phyloP scores from a whole-genome alignment of 2,113 vertebrate species.

The Periophthalmodon schlosseri region DNA sequence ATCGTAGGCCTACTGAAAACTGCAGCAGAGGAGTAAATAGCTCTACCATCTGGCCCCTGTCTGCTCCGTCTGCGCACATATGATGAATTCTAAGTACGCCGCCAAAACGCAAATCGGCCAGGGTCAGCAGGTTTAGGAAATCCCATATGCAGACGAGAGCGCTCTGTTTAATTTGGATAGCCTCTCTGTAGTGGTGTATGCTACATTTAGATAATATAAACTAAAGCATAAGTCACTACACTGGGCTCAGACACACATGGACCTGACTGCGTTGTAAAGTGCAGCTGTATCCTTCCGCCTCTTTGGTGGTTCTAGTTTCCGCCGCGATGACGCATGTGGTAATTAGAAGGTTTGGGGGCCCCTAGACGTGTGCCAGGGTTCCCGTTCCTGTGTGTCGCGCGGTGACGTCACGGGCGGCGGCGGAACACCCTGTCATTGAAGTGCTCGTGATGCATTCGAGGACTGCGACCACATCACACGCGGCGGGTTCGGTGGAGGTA shows the following conservation, averaged over 20 bases:
- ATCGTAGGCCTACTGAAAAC: conserved; percentile 26
- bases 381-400: conserved; percentile 55
- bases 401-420: conserved; percentile 63
- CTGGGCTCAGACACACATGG: background rate
- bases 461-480: conserved; percentile 36
- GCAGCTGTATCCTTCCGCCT: conserved; percentile 38
- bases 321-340: conserved; percentile 56
- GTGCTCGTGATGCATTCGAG: conserved; percentile 46
- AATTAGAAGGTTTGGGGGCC: conserved; percentile 61
- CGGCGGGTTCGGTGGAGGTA: conserved; percentile 41
- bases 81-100: conserved; percentile 64
- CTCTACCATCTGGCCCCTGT: conserved; percentile 68
- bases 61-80: conserved; percentile 63
- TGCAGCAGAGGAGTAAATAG: conserved; percentile 62
- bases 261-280: conserved; percentile 8
- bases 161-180: conserved; percentile 29
- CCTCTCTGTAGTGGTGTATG: conserved; percentile 25
- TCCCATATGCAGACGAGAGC: conserved; percentile 54
- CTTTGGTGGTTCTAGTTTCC: conserved; percentile 53
- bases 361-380: conserved; percentile 47
- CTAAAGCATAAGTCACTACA: background rate
- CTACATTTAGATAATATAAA: conserved; percentile 7
- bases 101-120: conserved; percentile 53
- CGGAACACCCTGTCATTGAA: conserved; percentile 52
- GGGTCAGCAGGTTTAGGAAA: conserved; percentile 68